Evolutionary conservation across 2,113 vertebrate species (phyloP).

Genomic region (Ageneiosus marmoratus): DNA sequence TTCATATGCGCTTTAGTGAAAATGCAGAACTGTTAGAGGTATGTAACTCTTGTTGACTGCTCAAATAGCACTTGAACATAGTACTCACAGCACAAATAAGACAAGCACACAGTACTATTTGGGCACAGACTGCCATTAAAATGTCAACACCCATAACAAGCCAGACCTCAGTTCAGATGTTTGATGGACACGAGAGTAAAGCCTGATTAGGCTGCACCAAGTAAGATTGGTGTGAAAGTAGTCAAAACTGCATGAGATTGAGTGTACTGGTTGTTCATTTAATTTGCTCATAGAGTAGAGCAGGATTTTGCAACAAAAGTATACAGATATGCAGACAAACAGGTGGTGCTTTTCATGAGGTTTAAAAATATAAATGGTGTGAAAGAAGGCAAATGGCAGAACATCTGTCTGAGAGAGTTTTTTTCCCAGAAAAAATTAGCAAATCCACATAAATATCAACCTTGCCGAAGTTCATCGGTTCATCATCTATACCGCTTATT

Average conservation of each 20-base stretch:
- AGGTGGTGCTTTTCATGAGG: not conserved
- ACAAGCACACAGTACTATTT: not conserved
- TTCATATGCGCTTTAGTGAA: not conserved
- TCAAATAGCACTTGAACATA: no score
- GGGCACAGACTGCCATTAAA: not conserved
- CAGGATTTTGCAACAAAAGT: not conserved
- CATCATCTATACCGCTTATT: no score
- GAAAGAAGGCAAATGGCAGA: not conserved
- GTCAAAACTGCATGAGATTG: not conserved
- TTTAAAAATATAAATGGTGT: conserved; percentile 1
- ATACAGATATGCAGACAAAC: not conserved
- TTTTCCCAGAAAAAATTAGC: no score
- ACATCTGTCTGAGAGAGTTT: not conserved
- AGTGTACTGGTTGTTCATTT: not conserved
- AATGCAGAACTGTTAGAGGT: not conserved
- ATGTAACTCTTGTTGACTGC: not conserved
- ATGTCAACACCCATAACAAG: not conserved
- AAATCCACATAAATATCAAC: conserved; percentile 7
- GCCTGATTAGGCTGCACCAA: not conserved
- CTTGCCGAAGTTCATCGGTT: no score
- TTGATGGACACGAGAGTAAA: not conserved
- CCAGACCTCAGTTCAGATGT: not conserved
- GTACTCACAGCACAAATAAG: no score
- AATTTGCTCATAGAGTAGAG: not conserved
- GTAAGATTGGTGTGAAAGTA: not conserved